Conservation (phyloP, 2,888 invertebrate genomes). For the Metacarcinus magister region DNA sequence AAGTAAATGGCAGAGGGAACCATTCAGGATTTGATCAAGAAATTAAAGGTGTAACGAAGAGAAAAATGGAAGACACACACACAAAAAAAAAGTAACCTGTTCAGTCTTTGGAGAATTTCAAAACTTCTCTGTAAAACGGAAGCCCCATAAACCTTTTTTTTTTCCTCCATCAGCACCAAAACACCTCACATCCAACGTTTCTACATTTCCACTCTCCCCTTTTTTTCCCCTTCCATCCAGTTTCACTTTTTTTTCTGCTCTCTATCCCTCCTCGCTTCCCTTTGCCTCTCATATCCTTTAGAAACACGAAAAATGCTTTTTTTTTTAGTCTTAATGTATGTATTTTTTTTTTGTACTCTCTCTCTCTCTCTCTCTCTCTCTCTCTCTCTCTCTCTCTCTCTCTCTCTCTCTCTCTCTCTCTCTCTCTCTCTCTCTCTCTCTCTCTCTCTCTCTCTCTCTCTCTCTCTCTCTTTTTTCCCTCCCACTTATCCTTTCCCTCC, state of each 20-base stretch:
- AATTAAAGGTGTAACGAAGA: too few relatives aligned
- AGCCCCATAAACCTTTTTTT: neutral
- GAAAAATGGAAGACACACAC: too few relatives aligned
- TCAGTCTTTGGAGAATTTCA: too few relatives aligned
- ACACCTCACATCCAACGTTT: neutral
- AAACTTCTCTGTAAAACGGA: too few relatives aligned
- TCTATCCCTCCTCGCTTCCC: conserved; percentile 19
- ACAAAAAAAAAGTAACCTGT: too few relatives aligned
- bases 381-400: conserved; percentile 64
- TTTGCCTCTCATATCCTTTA: neutral
- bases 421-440: conserved; percentile 65
- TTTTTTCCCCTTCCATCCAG: neutral
- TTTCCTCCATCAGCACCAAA: neutral
- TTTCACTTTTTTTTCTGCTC: neutral
- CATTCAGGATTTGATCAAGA: too few relatives aligned
- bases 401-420: conserved; percentile 67
- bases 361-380: neutral
- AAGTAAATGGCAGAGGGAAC: too few relatives aligned
- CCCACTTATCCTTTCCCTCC: neutral
- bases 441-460: conserved; percentile 51
- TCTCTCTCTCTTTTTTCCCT: conserved; percentile 2
- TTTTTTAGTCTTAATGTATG: neutral
- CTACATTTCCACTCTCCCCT: neutral
- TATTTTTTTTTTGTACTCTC: neutral
- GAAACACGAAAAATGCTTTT: neutral